phyloP scores from a whole-genome alignment of 2,797 vertebrate species.

The Ibycter americanus region DNA sequence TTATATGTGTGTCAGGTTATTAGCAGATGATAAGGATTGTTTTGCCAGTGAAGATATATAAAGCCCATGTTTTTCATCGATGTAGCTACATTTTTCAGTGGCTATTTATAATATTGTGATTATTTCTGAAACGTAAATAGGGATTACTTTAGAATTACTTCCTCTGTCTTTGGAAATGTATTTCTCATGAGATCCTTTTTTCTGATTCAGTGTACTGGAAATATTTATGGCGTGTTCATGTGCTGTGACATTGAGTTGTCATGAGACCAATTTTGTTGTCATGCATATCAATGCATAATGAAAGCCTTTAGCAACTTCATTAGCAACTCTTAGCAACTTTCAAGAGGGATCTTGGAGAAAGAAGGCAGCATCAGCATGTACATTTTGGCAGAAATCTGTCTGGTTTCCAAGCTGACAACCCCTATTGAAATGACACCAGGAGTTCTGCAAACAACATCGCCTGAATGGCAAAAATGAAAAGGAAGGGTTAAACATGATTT shows the following conservation, averaged over 20 bases:
- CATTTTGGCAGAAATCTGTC: neutral
- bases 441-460: neutral
- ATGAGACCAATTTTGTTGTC: neutral
- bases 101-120: neutral
- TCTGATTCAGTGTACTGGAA: neutral
- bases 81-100: neutral
- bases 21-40: neutral
- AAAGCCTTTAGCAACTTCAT: neutral
- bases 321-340: neutral
- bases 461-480: neutral
- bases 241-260: neutral
- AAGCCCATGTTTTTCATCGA: fast-evolving
- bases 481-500: neutral
- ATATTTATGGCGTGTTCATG: neutral
- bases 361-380: neutral
- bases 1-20: neutral
- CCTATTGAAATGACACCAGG: neutral
- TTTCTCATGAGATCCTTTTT: neutral
- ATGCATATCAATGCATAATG: neutral
- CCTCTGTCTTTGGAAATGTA: neutral
- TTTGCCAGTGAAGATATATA: neutral
- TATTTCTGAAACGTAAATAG: neutral
- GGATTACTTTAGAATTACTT: neutral
- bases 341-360: neutral
- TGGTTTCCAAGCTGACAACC: neutral